phyloP scores from a whole-genome alignment of 1,140 invertebrate species.

The Mercenaria mercenaria region DNA sequence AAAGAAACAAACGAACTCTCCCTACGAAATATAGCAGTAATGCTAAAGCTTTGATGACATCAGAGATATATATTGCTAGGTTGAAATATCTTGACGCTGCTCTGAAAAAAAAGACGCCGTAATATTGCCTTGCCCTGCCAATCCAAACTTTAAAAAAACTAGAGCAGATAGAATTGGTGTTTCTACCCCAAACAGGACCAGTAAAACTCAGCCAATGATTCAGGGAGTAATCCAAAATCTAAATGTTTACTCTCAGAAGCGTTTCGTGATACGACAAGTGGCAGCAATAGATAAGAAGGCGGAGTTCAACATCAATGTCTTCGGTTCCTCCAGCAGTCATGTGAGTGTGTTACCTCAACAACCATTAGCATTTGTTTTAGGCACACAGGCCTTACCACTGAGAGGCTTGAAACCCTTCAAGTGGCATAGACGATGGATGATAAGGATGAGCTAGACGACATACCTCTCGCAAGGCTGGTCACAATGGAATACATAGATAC shows the following conservation, averaged over 20 bases:
- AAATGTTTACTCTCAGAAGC: constrained; percentile 31
- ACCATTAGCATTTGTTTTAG: not conserved
- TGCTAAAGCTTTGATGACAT: not conserved
- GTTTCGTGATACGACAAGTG: constrained; percentile 7
- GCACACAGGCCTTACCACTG: not conserved
- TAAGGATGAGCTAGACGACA: too few species aligned
- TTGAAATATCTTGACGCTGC: not conserved
- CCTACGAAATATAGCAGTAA: not conserved
- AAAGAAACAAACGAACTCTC: constrained; percentile 25
- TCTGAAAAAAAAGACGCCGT: not conserved
- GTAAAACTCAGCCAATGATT: constrained; percentile 52
- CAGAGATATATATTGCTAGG: constrained; percentile 1
- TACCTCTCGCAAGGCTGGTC: too few species aligned
- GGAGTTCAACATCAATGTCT: too few species aligned
- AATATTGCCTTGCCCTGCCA: not conserved
- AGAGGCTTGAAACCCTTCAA: too few species aligned
- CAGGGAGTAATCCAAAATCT: constrained; percentile 50
- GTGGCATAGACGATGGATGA: too few species aligned
- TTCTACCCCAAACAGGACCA: constrained; percentile 51
- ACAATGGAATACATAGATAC: too few species aligned
- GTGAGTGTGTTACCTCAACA: too few species aligned
- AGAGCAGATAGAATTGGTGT: constrained; percentile 8
- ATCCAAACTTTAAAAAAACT: constrained; percentile 27
- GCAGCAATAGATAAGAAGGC: not conserved
- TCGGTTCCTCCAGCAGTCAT: too few species aligned